Base-by-base conservation (phyloP, 1,140 invertebrate species). In the Fopius arisanus region DNA sequence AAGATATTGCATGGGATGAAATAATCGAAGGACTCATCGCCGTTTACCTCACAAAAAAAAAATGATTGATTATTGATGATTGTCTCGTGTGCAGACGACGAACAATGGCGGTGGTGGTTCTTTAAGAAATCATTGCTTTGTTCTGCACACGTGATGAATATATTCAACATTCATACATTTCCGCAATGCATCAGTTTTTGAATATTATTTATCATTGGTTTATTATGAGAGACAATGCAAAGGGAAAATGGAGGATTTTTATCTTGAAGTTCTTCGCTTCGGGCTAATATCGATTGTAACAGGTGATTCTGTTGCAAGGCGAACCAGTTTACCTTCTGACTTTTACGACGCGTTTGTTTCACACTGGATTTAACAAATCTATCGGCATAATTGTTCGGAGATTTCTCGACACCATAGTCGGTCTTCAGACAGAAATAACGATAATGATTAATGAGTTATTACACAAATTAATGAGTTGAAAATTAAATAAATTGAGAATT, bases 271-370 rank as follows among this genome's bases (percentile, higher is more conserved):
- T 16, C 21, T 16, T 65, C 23, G 40, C 43, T 28, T 73, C 33
- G 51, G 31, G 70, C 70, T 26, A 59, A 74, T 65, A 48, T 43
- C 23, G 67, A 70, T 66, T 43, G 16, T 66, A 70, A 69, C 62
- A 65, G 37, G 59, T 74, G 73, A 66, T 63, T 74, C 69, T 29
- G 63, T 70, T 70, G 67, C 73, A 74, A 74, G 73, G 73, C 70
- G 29, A 74, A 54, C 73, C 23, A 74, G 67, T 74, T 74, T 68
- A 31, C 67, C 3, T 48, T 70, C 16, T 40, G 43, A 66, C 29
- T 69, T 70, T 74, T 54, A 67, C 41, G 43, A 67, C n/a, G 21
- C 41, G 28, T 23, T 37, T 63, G n/a, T 71, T 73, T 68, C 0
- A 65, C 63, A 40, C 40, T 51, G 9, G 21, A 33, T 67, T 59